phyloP scores from a whole-genome alignment of 2,797 vertebrate species.

The Alectoris magna region DNA sequence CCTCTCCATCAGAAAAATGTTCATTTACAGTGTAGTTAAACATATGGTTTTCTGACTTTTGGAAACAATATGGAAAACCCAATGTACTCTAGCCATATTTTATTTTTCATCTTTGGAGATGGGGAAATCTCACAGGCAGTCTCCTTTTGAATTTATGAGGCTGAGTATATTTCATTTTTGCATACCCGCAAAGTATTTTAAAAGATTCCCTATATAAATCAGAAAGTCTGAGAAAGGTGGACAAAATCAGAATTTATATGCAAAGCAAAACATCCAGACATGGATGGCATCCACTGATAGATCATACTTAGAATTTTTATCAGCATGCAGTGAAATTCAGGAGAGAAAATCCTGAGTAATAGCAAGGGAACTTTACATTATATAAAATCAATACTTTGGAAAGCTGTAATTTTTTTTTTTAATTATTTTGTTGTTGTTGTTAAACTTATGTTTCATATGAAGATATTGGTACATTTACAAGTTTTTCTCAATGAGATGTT shows the following conservation, averaged over 20 bases:
- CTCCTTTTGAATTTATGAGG: neutral
- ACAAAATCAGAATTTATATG: neutral
- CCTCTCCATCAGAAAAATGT: conserved; percentile 8
- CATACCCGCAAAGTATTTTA: neutral
- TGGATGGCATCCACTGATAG: neutral
- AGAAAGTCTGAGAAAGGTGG: neutral
- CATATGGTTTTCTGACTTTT: conserved; percentile 56
- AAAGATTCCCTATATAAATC: neutral
- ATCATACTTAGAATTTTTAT: neutral
- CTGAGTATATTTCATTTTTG: neutral
- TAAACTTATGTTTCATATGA: neutral
- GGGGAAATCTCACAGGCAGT: neutral
- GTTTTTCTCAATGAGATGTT: neutral
- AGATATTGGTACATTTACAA: neutral
- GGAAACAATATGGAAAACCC: conserved; percentile 39
- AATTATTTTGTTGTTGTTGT: neutral
- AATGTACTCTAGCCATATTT: conserved; percentile 43
- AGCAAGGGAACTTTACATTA: neutral
- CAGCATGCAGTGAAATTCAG: neutral
- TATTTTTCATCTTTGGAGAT: conserved; percentile 43
- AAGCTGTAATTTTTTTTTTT: neutral
- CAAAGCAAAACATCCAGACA: neutral
- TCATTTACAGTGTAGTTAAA: conserved; percentile 9
- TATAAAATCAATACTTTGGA: neutral
- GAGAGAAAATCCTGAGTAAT: neutral